Conservation (phyloP, 2,888 invertebrate species). For the Blastobasis lacticolella region DNA sequence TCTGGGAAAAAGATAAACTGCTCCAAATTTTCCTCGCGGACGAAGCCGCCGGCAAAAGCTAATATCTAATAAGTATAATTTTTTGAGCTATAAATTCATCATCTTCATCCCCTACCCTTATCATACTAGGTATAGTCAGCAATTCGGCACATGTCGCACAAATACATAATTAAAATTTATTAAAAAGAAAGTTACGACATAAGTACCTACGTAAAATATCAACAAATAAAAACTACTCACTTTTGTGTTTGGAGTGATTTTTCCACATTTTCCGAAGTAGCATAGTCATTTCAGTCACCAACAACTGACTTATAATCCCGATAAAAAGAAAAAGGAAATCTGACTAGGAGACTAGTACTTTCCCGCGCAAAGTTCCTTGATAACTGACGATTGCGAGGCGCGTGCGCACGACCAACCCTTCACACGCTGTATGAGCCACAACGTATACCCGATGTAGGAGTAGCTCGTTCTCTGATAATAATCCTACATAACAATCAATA, state of each 20-base stretch:
- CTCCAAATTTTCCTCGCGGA: no score
- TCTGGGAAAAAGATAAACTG: no score
- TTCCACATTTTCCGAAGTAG: slow-evolving; percentile 79
- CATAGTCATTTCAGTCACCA: slow-evolving; percentile 59
- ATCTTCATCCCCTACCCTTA: no score
- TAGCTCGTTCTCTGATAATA: no score
- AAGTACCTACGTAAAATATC: neutral
- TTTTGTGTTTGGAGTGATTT: slow-evolving; percentile 79
- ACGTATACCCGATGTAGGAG: no score
- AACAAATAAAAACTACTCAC: slow-evolving; percentile 60
- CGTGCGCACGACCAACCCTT: slow-evolving; percentile 37
- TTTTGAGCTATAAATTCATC: no score
- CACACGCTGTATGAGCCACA: neutral
- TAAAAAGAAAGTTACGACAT: neutral
- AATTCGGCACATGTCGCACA: neutral
- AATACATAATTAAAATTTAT: neutral
- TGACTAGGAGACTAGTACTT: slow-evolving; percentile 24
- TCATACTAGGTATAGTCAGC: neutral
- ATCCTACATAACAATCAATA: no score
- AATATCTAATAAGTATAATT: no score
- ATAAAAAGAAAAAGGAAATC: neutral
- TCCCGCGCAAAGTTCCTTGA: slow-evolving; percentile 34
- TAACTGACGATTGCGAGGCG: slow-evolving; percentile 29
- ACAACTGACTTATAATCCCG: slow-evolving; percentile 4
- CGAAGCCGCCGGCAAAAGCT: no score